Evolutionary conservation across 2,888 invertebrate species (phyloP).

Genomic region (Philonicus albiceps): DNA sequence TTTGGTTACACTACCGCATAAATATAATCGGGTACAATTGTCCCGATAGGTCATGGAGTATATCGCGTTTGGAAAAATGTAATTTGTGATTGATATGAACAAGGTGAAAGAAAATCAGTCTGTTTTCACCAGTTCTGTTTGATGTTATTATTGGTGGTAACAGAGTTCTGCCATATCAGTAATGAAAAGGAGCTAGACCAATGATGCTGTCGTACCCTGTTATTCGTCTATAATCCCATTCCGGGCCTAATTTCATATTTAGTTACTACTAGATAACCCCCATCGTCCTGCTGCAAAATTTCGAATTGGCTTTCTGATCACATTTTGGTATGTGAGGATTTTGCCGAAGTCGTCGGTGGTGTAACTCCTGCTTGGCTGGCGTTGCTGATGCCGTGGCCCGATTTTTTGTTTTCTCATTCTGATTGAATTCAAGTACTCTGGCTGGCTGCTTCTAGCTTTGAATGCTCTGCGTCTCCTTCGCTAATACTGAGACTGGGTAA

Average conservation of each 20-base stretch:
- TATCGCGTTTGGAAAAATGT: background rate
- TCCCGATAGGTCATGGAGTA: background rate
- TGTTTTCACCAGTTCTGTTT: background rate
- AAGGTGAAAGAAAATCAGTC: background rate
- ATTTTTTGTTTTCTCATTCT: slow-evolving; percentile 26
- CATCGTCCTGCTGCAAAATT: background rate
- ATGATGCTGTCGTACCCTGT: background rate
- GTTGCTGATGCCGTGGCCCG: background rate
- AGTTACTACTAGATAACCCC: background rate
- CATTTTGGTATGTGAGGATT: background rate
- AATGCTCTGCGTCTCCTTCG: slow-evolving; percentile 39
- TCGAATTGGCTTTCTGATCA: background rate
- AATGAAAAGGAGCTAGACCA: background rate
- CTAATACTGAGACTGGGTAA: slow-evolving; percentile 22
- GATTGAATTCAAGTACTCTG: slow-evolving; percentile 41
- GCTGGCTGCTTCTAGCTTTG: slow-evolving; percentile 23
- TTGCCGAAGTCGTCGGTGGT: slow-evolving; percentile 10
- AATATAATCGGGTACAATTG: slow-evolving; percentile 9
- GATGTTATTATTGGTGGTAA: background rate
- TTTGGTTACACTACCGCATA: background rate
- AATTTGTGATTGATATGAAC: background rate
- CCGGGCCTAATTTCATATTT: background rate
- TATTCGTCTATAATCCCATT: background rate
- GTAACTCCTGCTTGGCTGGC: slow-evolving; percentile 5
- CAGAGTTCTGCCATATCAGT: background rate